Evolutionary conservation across 1,140 invertebrate genomes (phyloP), one percentile per base, ranked within the genome.

Genomic region (Leptinotarsa undecemlineata): DNA sequence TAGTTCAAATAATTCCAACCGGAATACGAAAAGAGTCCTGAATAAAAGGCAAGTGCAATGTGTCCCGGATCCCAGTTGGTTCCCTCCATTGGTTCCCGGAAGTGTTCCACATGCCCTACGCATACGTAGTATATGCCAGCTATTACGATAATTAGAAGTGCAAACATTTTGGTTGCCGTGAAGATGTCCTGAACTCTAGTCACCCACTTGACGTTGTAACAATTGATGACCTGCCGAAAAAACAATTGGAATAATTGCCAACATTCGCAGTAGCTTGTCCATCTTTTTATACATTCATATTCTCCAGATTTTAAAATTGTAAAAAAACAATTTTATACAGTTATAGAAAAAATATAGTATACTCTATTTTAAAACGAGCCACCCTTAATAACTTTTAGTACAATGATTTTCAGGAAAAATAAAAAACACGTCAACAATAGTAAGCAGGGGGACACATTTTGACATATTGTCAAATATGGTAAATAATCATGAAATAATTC

Each of bases 1-100:
- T 95, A 96, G 86, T 96, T 96, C 51, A 96, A 87, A 81, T 93
- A 94, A 85, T 94, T 94, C 92, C 96, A 99, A 75, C 97, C 97
- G 42, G 96, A 96, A 86, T 98, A 99, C 0, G 97, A 98, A 86
- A 98, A 99, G n/a, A 99, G 89, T 48, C 97, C 97, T 8, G 93
- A 95, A 84, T 99, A 99, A 85, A 99, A 96, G 0, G 96, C 94
- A 2, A 98, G 87, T 0, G 96, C 95, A 72, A 98, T 92, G 74
- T 90, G 89, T 6, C 94, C 93, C 3, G 95, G 91, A 61, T 92
- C 86, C 0, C 88, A 91, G 61, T 91, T 90, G 0, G 94, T 93
- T 3, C 92, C 91, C 76, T 91, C 88, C 87, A 98, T 97, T 4
- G 95, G 92, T 60, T 90, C 86, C 4, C 90, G 77, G 74, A 98